Conservation (phyloP, 2,797 vertebrate species). For the Microtus obscurus region DNA sequence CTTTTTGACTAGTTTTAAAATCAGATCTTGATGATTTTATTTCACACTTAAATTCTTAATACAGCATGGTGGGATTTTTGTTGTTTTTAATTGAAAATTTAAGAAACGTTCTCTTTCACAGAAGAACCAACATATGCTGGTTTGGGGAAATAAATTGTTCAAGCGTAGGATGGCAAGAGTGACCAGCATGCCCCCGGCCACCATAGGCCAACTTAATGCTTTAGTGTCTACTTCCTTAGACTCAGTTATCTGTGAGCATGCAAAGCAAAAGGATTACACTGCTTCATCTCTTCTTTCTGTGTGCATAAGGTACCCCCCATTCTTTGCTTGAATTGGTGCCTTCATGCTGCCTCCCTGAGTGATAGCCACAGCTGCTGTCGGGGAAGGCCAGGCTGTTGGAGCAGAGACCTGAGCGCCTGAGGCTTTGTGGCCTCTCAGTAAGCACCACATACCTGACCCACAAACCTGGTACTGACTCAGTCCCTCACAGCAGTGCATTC, state of each 20-base stretch:
- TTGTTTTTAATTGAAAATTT: background rate
- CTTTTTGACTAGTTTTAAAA: slow-evolving; percentile 46
- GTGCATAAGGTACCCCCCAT: background rate
- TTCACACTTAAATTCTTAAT: slow-evolving; percentile 6
- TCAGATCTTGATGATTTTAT: slow-evolving; percentile 3
- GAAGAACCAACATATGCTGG: background rate
- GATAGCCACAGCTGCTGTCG: background rate
- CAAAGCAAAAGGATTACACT: background rate
- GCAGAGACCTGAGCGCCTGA: background rate
- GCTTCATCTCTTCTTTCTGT: background rate
- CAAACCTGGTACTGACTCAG: background rate
- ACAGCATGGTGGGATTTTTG: background rate
- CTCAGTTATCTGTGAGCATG: background rate
- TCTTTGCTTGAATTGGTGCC: background rate
- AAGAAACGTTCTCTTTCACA: background rate
- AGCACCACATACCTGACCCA: background rate
- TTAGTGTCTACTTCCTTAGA: background rate
- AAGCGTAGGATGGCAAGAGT: background rate
- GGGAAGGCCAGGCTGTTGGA: background rate
- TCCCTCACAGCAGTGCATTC: background rate
- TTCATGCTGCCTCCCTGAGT: background rate
- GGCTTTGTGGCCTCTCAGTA: background rate
- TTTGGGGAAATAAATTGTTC: background rate
- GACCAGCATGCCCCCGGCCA: background rate
- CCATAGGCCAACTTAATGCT: background rate